phyloP scores from a whole-genome alignment of 2,888 invertebrate genomes.

The Megalurothrips usitatus region DNA sequence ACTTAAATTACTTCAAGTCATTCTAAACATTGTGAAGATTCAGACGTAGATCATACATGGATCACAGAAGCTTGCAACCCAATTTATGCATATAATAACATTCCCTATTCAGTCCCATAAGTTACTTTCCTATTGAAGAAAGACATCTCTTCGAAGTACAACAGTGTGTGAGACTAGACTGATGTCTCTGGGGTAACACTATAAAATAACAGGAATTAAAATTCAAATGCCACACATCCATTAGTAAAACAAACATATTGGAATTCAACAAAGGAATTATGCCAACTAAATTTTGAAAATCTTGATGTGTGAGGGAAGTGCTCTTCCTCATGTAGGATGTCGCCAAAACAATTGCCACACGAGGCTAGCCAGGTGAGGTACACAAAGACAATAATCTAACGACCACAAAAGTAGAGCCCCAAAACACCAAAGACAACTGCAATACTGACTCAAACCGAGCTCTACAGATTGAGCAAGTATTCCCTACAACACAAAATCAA shows the following conservation, averaged over 20 bases:
- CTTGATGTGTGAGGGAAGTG: too few relatives aligned
- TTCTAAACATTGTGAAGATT: not conserved
- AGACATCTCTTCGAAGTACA: not conserved
- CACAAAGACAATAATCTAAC: too few relatives aligned
- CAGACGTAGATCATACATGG: not conserved
- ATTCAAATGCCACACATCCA: slow-evolving; percentile 17
- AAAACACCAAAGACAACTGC: too few relatives aligned
- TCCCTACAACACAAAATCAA: too few relatives aligned
- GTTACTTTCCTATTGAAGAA: not conserved
- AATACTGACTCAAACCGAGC: too few relatives aligned
- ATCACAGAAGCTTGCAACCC: not conserved
- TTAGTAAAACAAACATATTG: slow-evolving; percentile 14
- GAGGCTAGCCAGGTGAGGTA: too few relatives aligned
- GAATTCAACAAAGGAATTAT: not conserved
- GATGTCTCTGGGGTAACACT: slow-evolving; percentile 4
- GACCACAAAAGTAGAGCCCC: too few relatives aligned
- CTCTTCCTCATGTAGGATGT: too few relatives aligned
- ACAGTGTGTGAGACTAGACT: not conserved
- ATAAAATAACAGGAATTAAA: slow-evolving; percentile 5
- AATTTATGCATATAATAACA: not conserved
- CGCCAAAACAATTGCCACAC: too few relatives aligned
- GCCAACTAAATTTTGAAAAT: not conserved
- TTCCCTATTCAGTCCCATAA: not conserved
- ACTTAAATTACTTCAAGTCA: slow-evolving; percentile 15
- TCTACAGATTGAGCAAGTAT: too few relatives aligned